Percentiles rank a stretch among this genome's conserved stretches.
Evolutionary conservation across 2,113 vertebrate genomes (phyloP).

Genomic region (Paedocypris sp.): DNA sequence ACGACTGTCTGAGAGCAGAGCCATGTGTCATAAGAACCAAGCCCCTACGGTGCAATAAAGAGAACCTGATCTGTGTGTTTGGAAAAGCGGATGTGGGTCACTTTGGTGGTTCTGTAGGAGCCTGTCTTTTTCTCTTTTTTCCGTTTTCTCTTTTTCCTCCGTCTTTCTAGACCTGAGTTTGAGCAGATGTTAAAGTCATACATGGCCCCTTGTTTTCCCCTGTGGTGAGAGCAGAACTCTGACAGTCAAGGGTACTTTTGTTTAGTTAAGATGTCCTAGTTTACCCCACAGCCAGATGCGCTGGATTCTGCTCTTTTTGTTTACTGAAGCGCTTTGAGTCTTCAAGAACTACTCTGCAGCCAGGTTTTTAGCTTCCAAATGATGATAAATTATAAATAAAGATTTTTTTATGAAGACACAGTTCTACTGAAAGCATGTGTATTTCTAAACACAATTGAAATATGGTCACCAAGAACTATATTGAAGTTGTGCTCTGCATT

Average conservation of each 20-base stretch:
- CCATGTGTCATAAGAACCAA: constrained; percentile 10
- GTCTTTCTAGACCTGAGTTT: constrained; percentile 17
- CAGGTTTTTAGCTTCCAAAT: neutral
- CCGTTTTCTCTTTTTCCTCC: no score
- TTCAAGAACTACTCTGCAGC: neutral
- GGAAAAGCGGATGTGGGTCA: constrained; percentile 43
- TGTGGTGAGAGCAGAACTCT: constrained; percentile 16
- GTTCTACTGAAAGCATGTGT: neutral
- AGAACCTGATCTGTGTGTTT: constrained; percentile 46
- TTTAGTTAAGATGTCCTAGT: constrained; percentile 36
- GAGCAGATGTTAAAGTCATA: constrained; percentile 43
- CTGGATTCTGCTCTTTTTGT: constrained; percentile 20
- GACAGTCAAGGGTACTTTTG: constrained; percentile 37
- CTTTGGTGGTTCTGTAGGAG: constrained; percentile 37
- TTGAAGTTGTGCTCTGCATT: no score
- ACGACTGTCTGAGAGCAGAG: constrained; percentile 39
- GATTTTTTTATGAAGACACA: neutral
- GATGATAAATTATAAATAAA: constrained; percentile 8
- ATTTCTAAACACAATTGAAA: neutral
- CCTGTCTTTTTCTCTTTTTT: neutral
- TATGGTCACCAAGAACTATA: no score
- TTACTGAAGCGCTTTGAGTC: neutral
- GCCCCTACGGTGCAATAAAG: constrained; percentile 46
- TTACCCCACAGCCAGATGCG: constrained; percentile 21
- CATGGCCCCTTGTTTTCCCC: constrained; percentile 26